Conservation (phyloP, 2,888 invertebrate species). For the Stenchaetothrips biformis region DNA sequence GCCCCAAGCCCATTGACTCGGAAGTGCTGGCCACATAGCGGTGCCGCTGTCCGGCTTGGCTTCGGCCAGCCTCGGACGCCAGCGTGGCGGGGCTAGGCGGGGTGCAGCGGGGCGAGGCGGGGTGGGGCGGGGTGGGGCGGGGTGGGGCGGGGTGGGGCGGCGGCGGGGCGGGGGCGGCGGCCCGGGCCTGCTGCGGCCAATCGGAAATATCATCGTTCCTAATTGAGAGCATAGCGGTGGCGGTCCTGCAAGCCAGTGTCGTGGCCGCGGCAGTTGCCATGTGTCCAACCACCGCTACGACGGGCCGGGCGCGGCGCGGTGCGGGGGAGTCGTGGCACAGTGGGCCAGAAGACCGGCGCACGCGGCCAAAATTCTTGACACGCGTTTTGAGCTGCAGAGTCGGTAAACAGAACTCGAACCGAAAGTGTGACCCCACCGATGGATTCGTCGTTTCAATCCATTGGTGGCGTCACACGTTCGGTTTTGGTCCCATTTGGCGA, state of each 20-base stretch:
- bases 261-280: not conserved
- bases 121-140: not conserved
- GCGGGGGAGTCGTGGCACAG: not conserved
- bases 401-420: too few relatives aligned
- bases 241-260: not conserved
- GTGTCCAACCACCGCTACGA: too few relatives aligned
- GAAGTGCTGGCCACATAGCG: not conserved
- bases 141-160: too few relatives aligned
- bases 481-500: too few relatives aligned
- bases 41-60: not conserved
- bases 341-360: too few relatives aligned
- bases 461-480: too few relatives aligned
- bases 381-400: too few relatives aligned
- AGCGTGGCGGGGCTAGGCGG: not conserved
- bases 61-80: not conserved
- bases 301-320: not conserved
- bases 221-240: constrained; percentile 24
- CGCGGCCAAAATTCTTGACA: too few relatives aligned
- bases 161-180: not conserved
- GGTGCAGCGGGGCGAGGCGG: not conserved
- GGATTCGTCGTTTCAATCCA: too few relatives aligned
- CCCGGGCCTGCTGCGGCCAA: not conserved
- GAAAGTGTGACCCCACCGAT: too few relatives aligned
- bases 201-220: constrained; percentile 23
- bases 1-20: constrained; percentile 4